phyloP scores from a whole-genome alignment of 2,888 invertebrate genomes.

The Nephrotoma appendiculata region DNA sequence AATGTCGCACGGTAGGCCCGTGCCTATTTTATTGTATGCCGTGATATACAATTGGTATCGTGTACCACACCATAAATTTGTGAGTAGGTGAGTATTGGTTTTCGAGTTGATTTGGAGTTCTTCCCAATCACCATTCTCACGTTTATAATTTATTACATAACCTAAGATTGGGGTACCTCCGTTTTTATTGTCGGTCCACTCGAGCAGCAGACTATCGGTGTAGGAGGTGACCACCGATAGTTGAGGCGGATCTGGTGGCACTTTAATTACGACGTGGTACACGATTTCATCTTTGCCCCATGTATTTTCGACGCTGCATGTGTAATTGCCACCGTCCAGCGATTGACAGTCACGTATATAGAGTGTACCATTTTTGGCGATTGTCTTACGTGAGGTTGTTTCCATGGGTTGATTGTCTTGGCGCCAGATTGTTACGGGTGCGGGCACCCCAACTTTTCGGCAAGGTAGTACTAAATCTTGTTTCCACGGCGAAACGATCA shows the following conservation, averaged over 20 bases:
- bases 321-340: constrained; percentile 79
- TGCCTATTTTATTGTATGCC: constrained; percentile 81
- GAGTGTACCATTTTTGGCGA: constrained; percentile 55
- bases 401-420: constrained; percentile 62
- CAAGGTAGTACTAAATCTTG: constrained; percentile 71
- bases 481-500: constrained; percentile 73
- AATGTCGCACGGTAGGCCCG: constrained; percentile 76
- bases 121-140: constrained; percentile 85
- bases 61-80: constrained; percentile 77
- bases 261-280: constrained; percentile 51
- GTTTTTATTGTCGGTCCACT: constrained; percentile 68
- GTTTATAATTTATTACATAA: constrained; percentile 79
- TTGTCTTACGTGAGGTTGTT: constrained; percentile 49
- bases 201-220: constrained; percentile 65
- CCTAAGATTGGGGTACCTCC: constrained; percentile 71
- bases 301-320: constrained; percentile 71
- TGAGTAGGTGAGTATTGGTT: constrained; percentile 61
- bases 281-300: constrained; percentile 73
- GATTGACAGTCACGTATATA: constrained; percentile 60
- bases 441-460: constrained; percentile 69
- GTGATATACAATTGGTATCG: constrained; percentile 78
- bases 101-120: constrained; percentile 74
- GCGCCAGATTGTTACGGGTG: constrained; percentile 63
- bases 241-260: constrained; percentile 75
- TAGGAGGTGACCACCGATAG: constrained; percentile 69